Base-by-base conservation (phyloP, 2,797 vertebrate genomes). In the Iguana delicatissima region DNA sequence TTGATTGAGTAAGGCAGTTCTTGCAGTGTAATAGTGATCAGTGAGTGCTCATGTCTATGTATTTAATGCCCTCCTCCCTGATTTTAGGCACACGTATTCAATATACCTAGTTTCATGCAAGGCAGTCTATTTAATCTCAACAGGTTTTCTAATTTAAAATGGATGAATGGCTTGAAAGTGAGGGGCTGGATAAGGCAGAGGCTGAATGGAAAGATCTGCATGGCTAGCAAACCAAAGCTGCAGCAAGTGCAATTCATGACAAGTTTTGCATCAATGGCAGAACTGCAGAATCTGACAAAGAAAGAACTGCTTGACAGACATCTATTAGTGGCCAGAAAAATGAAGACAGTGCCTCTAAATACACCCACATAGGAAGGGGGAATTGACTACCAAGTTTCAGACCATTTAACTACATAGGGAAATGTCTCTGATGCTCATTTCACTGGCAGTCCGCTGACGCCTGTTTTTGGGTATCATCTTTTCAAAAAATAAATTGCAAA, bases 291-390 rank as follows among this genome's bases (percentile, higher is more conserved):
- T 83, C 42, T 91, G 80, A 89, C 62, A 38, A 62, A 85, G 52
- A 57, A 90, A 74, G 29, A 62, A 88, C 88, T 85, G 57, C 22
- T 69, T 86, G 14, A 38, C 12, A 92, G 55, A 88, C 80, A 89
- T 80, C 77, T 84, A 38, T 42, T 89, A 88, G 38, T 93, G 85
- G 89, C 64, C 79, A 90, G 87, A 62, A 89, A 91, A 92, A 93
- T 80, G 14, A 9, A 55, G 73, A 59, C 72, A 87, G 38, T 9
- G 6, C 88, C 84, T 88, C 14, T 82, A 57, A 55, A 52, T 12
- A 92, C 50, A 81, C 85, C 72, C 2, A n/a, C 13, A 20, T 59
- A 13, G 29, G 1, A 89, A 83, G 26, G 85, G 13, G 90, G 89
- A 90, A 84, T 38, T 59, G 14, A 12, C 26, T 55, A 85, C 82